phyloP scores from a whole-genome alignment of 2,797 vertebrate genomes.

The Dendrocincla fuliginosa region DNA sequence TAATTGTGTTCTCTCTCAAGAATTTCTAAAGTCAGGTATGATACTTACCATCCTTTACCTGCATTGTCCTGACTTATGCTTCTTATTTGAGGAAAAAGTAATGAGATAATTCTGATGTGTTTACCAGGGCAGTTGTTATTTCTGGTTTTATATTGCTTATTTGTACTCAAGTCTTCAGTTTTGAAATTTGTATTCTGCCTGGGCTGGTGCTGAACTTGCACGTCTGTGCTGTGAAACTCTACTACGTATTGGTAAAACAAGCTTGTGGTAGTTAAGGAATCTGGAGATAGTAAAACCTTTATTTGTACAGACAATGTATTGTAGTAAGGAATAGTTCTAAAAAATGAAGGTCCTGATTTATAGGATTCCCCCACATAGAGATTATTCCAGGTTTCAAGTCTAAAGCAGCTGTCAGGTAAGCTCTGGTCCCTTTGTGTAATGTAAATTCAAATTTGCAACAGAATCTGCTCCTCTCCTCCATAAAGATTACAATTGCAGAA shows the following conservation, averaged over 20 bases:
- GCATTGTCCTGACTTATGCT: neutral
- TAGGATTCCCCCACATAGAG: neutral
- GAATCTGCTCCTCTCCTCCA: neutral
- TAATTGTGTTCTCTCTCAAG: neutral
- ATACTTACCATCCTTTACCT: neutral
- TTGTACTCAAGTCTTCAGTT: neutral
- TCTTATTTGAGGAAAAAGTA: neutral
- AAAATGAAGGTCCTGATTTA: neutral
- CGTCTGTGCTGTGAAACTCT: neutral
- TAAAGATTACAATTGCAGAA: neutral
- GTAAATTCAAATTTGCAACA: neutral
- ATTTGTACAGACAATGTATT: neutral
- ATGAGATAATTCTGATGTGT: neutral
- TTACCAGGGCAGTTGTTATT: neutral
- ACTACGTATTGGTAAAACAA: neutral
- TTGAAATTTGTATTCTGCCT: neutral
- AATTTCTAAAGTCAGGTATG: neutral
- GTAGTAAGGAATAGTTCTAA: neutral
- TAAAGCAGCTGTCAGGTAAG: neutral
- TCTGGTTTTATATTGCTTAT: neutral
- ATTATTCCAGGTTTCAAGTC: neutral
- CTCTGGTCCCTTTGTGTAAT: neutral
- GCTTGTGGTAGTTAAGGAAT: neutral
- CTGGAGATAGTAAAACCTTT: neutral
- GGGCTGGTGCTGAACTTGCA: neutral